Percentiles rank a stretch among this genome's conserved stretches.
Conservation (phyloP, 2,888 invertebrate genomes). For the Meghimatium bilineatum region DNA sequence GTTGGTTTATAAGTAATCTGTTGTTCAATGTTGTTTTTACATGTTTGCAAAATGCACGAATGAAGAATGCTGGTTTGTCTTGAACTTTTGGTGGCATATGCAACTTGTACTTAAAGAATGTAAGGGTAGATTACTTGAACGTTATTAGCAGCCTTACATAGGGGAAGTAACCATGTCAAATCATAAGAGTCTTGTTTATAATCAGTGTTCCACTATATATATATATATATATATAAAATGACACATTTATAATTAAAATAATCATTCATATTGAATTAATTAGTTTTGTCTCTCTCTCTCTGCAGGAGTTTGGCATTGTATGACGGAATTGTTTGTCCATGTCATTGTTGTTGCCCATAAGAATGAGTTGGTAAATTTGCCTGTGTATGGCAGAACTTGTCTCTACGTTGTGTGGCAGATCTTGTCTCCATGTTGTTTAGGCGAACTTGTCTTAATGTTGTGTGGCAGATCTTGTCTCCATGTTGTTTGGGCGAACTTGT, state of each 20-base stretch:
- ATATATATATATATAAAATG: conserved; percentile 2
- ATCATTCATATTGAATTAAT: background rate
- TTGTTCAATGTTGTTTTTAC: background rate
- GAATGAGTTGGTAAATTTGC: background rate
- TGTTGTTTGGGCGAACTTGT: too few relatives aligned
- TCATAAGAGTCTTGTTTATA: background rate
- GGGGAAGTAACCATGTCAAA: background rate
- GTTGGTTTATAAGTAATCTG: background rate
- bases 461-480: too few relatives aligned
- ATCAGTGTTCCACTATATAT: background rate
- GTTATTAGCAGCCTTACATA: too few relatives aligned
- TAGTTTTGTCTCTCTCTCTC: too few relatives aligned
- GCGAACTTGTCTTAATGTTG: too few relatives aligned
- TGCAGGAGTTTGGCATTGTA: too few relatives aligned
- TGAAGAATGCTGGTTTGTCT: background rate
- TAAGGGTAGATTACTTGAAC: background rate
- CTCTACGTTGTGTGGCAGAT: too few relatives aligned
- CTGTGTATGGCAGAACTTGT: background rate
- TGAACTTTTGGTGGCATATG: background rate
- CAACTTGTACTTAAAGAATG: background rate
- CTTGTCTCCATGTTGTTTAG: too few relatives aligned
- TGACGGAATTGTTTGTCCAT: too few relatives aligned
- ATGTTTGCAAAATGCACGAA: background rate
- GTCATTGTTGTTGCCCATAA: too few relatives aligned
- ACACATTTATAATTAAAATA: background rate